Conservation (phyloP, 2,888 invertebrate species). For the Nymphalis polychloros region DNA sequence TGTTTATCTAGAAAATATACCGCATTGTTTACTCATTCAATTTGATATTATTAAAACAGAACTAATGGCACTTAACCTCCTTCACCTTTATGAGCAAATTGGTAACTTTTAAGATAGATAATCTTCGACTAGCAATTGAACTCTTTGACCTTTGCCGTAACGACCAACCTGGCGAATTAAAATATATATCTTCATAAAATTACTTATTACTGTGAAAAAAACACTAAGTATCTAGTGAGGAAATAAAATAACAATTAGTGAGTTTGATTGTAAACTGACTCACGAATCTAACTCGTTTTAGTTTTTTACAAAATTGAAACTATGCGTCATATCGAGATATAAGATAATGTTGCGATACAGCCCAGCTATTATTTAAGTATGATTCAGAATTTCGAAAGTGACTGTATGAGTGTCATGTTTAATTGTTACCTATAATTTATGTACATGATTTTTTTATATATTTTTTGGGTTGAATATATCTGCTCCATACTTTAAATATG, state of each 20-base stretch:
- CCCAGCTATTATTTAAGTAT: conserved; percentile 25
- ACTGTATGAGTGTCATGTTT: conserved; percentile 10
- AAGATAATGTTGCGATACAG: conserved; percentile 28
- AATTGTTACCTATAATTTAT: conserved; percentile 4
- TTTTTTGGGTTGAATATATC: neutral
- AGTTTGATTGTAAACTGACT: conserved; percentile 15
- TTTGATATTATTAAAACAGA: neutral
- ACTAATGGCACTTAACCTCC: conserved; percentile 5
- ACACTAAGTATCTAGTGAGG: too few species aligned
- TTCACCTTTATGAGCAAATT: conserved; percentile 4
- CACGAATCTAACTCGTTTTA: conserved; percentile 16
- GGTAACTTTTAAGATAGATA: conserved; percentile 3
- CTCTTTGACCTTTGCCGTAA: neutral
- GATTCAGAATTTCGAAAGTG: conserved; percentile 32
- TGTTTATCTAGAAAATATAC: too few species aligned
- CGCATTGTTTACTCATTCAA: neutral
- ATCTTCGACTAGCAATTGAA: conserved; percentile 1
- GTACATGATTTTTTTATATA: neutral
- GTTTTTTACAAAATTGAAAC: conserved; percentile 21
- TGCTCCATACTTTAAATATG: too few species aligned
- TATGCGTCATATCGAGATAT: conserved; percentile 25
- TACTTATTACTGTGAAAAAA: too few species aligned
- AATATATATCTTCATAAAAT: neutral
- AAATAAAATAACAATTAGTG: conserved; percentile 2
- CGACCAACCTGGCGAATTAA: neutral